Evolutionary conservation across 2,113 vertebrate species (phyloP).

Genomic region (human (Homo sapiens)): DNA sequence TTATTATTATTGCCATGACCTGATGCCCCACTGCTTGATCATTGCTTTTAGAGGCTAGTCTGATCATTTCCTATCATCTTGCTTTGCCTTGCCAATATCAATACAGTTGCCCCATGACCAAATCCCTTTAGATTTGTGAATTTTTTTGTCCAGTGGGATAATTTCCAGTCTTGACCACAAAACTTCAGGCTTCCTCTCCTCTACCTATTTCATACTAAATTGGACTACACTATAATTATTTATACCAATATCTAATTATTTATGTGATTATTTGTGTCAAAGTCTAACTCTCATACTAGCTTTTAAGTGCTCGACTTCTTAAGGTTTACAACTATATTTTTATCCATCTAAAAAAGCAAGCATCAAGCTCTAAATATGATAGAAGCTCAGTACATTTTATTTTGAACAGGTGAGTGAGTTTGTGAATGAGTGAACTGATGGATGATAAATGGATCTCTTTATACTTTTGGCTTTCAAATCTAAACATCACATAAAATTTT

Average conservation of each 20-base stretch:
- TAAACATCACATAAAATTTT: conserved; percentile 35
- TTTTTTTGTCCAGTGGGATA: neutral
- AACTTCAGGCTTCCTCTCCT: neutral
- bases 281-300: neutral
- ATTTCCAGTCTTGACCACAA: neutral
- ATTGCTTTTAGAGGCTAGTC: neutral
- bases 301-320: neutral
- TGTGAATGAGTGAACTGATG: neutral
- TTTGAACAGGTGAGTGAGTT: neutral
- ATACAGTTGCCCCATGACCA: too few species aligned
- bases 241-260: neutral
- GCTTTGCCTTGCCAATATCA: neutral
- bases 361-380: neutral
- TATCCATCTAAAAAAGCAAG: neutral
- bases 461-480: neutral
- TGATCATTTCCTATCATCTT: neutral
- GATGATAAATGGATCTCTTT: neutral
- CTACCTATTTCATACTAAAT: neutral
- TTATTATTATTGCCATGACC: neutral
- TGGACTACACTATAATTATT: neutral
- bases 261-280: neutral
- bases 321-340: neutral
- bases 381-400: neutral
- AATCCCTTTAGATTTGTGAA: neutral
- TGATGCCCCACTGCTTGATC: neutral